A percentile compares a stretch with the other conserved stretches of the same genome.
These are phyloP conservation scores for Cichladusa arquata DNA, from an alignment of 2,113 vertebrate genomes.

Conservation along the genomic window DNA sequence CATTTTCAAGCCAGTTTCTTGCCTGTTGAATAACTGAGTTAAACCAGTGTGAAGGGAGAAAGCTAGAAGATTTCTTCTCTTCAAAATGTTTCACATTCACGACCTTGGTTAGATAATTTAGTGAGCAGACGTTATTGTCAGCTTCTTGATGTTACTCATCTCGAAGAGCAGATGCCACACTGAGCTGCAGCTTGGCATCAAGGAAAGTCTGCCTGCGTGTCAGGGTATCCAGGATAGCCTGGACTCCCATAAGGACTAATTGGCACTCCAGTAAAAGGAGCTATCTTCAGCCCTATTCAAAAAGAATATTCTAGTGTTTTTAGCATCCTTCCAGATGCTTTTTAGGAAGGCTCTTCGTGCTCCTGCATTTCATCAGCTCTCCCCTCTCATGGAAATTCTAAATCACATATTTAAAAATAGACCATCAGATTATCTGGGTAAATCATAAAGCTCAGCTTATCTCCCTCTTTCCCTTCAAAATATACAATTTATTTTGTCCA, in stretches of 20 bases:
- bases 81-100: background rate
- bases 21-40: background rate
- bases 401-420: slow-evolving; percentile 71
- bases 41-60: background rate
- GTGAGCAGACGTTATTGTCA: background rate
- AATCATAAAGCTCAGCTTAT: slow-evolving; percentile 71
- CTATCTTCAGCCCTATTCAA: background rate
- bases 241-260: background rate
- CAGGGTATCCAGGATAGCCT: background rate
- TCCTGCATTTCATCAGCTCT: slow-evolving; percentile 33
- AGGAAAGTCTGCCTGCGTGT: background rate
- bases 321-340: background rate
- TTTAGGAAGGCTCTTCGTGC: background rate
- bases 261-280: background rate
- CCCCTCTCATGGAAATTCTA: slow-evolving; percentile 35
- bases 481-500: slow-evolving; percentile 61
- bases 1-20: background rate
- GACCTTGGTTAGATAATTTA: background rate
- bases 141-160: background rate
- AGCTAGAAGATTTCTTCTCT: background rate
- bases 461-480: slow-evolving; percentile 49
- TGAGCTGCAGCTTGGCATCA: background rate
- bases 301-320: background rate
- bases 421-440: slow-evolving; percentile 70
- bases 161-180: background rate